Percentiles rank a stretch among this genome's conserved stretches.
phyloP scores from a whole-genome alignment of 2,113 vertebrate genomes.

The Holacanthus passer region DNA sequence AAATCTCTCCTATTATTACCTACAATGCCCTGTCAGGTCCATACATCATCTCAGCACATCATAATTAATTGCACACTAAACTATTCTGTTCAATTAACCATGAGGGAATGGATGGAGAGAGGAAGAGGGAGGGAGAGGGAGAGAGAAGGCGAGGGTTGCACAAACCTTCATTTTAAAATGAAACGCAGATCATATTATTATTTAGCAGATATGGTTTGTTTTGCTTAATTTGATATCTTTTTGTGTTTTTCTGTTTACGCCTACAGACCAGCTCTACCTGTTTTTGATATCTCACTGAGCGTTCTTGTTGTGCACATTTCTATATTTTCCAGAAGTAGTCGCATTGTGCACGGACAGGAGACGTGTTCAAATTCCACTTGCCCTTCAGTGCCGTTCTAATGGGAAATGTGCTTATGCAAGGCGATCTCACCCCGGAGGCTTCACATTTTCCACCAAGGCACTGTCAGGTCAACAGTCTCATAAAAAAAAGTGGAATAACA shows the following conservation, averaged over 20 bases:
- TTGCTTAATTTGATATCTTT: conserved; percentile 9
- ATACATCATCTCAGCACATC: conserved; percentile 86
- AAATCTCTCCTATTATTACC: conserved; percentile 86
- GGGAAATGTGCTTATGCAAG: conserved; percentile 83
- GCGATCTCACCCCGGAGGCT: conserved; percentile 75
- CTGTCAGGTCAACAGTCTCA: conserved; percentile 78
- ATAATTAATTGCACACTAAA: conserved; percentile 87
- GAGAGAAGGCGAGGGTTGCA: conserved; percentile 10
- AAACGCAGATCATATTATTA: conserved; percentile 48
- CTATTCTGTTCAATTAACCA: conserved; percentile 86
- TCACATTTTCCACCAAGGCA: conserved; percentile 73
- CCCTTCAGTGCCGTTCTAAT: conserved; percentile 80
- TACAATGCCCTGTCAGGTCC: conserved; percentile 83
- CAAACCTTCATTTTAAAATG: conserved; percentile 51
- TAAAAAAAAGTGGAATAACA: conserved; percentile 79
- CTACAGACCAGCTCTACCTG: neutral
- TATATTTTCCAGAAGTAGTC: conserved; percentile 60
- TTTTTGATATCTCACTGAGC: conserved; percentile 35
- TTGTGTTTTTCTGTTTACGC: conserved; percentile 17
- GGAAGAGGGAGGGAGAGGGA: conserved; percentile 21
- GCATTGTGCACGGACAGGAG: conserved; percentile 59
- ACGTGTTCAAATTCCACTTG: conserved; percentile 70
- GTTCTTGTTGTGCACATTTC: conserved; percentile 31
- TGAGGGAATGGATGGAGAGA: conserved; percentile 72
- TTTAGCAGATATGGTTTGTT: conserved; percentile 22